These are phyloP conservation scores for Vulpes ferrilata DNA, from an alignment of 2,113 vertebrate species.

Conservation along the genomic window DNA sequence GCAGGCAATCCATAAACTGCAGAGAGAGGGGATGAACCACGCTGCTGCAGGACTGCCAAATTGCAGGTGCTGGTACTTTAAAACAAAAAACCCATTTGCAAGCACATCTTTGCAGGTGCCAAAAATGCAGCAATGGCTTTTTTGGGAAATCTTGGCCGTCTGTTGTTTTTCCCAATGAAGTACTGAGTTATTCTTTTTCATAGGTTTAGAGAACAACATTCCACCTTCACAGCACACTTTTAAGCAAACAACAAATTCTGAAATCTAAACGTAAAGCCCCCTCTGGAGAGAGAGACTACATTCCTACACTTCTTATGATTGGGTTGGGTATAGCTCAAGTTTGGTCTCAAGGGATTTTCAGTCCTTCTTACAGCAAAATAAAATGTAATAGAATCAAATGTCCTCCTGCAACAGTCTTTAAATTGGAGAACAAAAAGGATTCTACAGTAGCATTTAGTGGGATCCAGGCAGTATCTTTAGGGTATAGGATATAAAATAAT, in stretches of 20 bases:
- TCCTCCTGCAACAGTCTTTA: conserved; percentile 48
- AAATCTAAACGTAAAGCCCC: conserved; percentile 65
- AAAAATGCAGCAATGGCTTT: conserved; percentile 79
- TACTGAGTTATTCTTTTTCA: conserved; percentile 78
- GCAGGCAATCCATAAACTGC: neutral
- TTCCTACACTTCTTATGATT: conserved; percentile 48
- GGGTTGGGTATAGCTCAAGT: neutral
- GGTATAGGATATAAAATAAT: conserved; percentile 57
- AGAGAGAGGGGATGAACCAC: neutral
- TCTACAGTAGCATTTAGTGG: conserved; percentile 44
- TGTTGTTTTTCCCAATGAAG: conserved; percentile 80
- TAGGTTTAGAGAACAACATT: conserved; percentile 77
- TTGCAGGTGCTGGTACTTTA: conserved; percentile 73
- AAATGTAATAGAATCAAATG: conserved; percentile 57
- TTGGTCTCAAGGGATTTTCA: conserved; percentile 61
- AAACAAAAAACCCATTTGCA: conserved; percentile 73
- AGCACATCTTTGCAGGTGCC: conserved; percentile 78
- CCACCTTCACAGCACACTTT: conserved; percentile 73
- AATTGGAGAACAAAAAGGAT: conserved; percentile 61
- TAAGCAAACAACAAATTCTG: conserved; percentile 77
- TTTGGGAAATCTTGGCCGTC: conserved; percentile 80
- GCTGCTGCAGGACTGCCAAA: conserved; percentile 42
- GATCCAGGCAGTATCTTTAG: conserved; percentile 46
- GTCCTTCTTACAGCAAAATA: conserved; percentile 54
- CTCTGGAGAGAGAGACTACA: neutral